Evolutionary conservation across 1,140 invertebrate species (phyloP), one percentile per base, ranked within the genome.

Genomic region (Philopotamus ludificatus): DNA sequence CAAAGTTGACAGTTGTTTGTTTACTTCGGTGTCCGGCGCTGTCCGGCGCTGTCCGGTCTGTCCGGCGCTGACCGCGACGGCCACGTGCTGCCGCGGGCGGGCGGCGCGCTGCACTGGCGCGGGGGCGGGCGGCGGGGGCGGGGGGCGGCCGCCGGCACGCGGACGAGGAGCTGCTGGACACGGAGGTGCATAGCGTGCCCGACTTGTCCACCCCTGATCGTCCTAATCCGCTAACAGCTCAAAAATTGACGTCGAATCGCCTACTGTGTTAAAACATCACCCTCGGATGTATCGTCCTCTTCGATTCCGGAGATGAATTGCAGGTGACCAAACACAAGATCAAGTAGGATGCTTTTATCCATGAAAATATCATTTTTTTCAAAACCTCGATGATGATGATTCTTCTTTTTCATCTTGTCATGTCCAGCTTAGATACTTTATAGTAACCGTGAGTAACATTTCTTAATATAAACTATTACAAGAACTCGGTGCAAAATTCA

Each of bases 1-100:
- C 49, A 20, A 21, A 15, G 4, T 21, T 1, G 20, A 1, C 49
- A 22, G 23, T 20, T 10, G 18, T 22, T 22, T 51, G 49, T 22
- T 51, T 22, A 55, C 23, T 15, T 34, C 22, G n/a, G 51, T n/a
- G 22, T 23, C 47, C 15, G 44, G 7, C 7, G 34, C 7, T 18
- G 42, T 44, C n/a, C 20, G n/a, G 3, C 42, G 20, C 42, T 44
- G 42, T 15, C 42, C 42, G n/a, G n/a, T 18, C n/a, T 18, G 42
- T 44, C n/a, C 20, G n/a, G 3, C 42, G 20, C 42, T 44, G 42
- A 44, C 42, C 42, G n/a, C n/a, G n/a, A 18, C 42, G 42, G 20
- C 42, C 20, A 15, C 60, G 60, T 62, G 60, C 49, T 62, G 41
- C 60, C 57, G 45, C 60, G 15, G 49, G 44, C 45, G 49, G 22